These are phyloP conservation scores for Lagria hirta DNA, from an alignment of 2,888 invertebrate genomes.

Conservation along the genomic window DNA sequence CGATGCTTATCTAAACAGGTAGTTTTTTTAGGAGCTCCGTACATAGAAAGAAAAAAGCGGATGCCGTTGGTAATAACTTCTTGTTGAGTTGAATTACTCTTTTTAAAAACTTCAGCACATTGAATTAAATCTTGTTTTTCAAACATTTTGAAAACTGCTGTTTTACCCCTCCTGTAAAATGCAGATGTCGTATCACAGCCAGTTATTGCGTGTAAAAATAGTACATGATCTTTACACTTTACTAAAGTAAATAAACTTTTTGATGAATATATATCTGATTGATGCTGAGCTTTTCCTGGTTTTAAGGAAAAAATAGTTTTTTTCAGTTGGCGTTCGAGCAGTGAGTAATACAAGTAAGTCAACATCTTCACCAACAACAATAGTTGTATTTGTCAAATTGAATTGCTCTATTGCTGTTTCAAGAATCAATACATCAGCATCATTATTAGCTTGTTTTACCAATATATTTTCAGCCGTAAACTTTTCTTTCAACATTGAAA, in stretches of 20 bases:
- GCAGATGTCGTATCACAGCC: constrained; percentile 6
- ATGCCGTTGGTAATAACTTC: constrained; percentile 8
- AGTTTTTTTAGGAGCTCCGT: constrained; percentile 17
- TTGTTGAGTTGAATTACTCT: constrained; percentile 12
- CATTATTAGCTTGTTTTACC: constrained; percentile 26
- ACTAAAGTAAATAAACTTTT: too few species aligned
- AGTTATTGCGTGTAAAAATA: constrained; percentile 1
- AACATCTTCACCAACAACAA: too few species aligned
- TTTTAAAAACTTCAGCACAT: constrained; percentile 15
- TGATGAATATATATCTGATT: too few species aligned
- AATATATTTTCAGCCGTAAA: constrained; percentile 19
- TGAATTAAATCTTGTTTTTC: constrained; percentile 17
- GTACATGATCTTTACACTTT: too few species aligned
- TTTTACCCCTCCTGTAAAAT: constrained; percentile 13
- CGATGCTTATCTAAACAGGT: constrained; percentile 22
- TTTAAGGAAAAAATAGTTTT: too few species aligned
- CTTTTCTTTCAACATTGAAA: constrained; percentile 22
- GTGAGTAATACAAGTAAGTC: too few species aligned
- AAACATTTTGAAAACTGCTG: constrained; percentile 17
- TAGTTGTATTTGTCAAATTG: too few species aligned
- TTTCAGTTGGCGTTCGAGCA: too few species aligned
- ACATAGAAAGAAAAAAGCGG: constrained; percentile 9
- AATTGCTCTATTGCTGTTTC: too few species aligned
- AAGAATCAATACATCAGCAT: too few species aligned
- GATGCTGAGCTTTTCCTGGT: too few species aligned